A percentile compares a stretch with the other conserved stretches of the same genome.
phyloP scores from a whole-genome alignment of 1,140 invertebrate genomes.

The Sminthurides bifidus region DNA sequence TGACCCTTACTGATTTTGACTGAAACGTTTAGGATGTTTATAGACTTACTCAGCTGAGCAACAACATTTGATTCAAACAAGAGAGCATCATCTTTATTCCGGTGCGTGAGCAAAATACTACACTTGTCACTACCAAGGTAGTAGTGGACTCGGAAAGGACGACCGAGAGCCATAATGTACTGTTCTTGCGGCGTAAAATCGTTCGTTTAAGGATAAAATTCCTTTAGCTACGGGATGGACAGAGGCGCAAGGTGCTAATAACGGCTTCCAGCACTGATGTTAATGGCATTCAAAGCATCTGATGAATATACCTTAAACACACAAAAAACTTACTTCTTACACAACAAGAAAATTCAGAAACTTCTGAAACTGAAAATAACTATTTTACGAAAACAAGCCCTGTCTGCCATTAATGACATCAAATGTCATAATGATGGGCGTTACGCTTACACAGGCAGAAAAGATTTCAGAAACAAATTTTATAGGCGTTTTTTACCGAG shows the following conservation, averaged over 20 bases:
- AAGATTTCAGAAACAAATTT: too few relatives aligned
- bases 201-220: not conserved
- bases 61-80: constrained; percentile 83
- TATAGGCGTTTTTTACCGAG: too few relatives aligned
- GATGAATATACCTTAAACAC: too few relatives aligned
- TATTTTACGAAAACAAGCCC: too few relatives aligned
- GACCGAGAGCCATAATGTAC: constrained; percentile 72
- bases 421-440: too few relatives aligned
- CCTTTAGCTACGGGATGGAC: not conserved
- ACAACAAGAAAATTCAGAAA: too few relatives aligned
- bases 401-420: too few relatives aligned
- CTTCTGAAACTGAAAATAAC: too few relatives aligned
- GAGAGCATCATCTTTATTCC: constrained; percentile 70
- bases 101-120: constrained; percentile 75
- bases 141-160: constrained; percentile 78
- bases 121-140: constrained; percentile 72
- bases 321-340: too few relatives aligned
- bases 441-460: too few relatives aligned
- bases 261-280: not conserved
- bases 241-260: not conserved
- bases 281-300: not conserved
- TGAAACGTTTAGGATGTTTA: not conserved
- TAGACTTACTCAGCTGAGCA: constrained; percentile 62
- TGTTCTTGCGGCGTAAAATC: not conserved
- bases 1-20: not conserved